Base-by-base conservation (phyloP, 1,140 invertebrate genomes). In the Drosophila miranda region DNA sequence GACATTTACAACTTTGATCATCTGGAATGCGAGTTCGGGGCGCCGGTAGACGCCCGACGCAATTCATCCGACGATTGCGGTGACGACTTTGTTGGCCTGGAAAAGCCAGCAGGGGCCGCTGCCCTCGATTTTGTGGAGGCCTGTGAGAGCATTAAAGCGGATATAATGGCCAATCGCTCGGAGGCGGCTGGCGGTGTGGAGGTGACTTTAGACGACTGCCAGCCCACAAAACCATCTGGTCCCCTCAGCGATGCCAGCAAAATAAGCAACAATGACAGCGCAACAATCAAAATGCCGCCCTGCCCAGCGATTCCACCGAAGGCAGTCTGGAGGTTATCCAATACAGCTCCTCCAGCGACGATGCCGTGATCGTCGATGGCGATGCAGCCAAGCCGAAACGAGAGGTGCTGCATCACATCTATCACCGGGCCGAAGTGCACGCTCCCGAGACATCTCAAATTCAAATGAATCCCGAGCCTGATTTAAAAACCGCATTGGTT, bases 1-100 rank as follows among this genome's bases (percentile, higher is more conserved):
- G 89, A 91, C 54, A 90, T 91, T 13, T 91, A 91, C 53, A 88
- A 90, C 16, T 90, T 81, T 56, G 89, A 91, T 49, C 84, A 90
- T 58, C 52, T 91, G 6, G 89, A 91, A 11, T 58, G 61, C 16
- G 90, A 91, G 44, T 91, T 91, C 42, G 90, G 90, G 0, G 88
- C 76, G 7, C 83, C 88, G 1, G 28, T 62, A 0, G 44, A 21
- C n/a, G 55, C 50, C 3, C 50, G 54, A 5, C 48, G 16, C 34
- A 51, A 21, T 7, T 53, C 38, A 6, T 48, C 53, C 13, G 63
- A 46, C 67, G 50, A 75, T 3, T 61, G 62, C 13, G 34, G 34
- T 0, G 55, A 41, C 1, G 71, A 74, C 11, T 90, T 90, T 44
- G 78, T 87, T 1, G 88, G 88, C 0, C 52, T 90, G 19, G 89